These are phyloP conservation scores for Botia kubotai DNA, from an alignment of 2,797 vertebrate genomes.

Conservation along the genomic window DNA sequence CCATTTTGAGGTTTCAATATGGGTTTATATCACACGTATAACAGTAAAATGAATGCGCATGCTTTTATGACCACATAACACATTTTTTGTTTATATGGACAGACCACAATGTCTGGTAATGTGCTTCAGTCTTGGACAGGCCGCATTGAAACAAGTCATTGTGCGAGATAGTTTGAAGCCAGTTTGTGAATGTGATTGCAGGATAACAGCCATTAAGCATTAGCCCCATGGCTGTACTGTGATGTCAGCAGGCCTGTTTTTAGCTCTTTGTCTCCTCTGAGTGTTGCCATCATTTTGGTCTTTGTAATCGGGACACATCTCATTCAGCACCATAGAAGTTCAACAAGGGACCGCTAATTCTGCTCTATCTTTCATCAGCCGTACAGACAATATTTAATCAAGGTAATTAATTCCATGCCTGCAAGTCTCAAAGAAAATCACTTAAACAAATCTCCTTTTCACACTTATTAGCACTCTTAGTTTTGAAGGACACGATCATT, in stretches of 20 bases:
- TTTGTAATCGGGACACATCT: conserved; percentile 62
- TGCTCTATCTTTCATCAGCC: conserved; percentile 62
- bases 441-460: conserved; percentile 75
- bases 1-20: conserved; percentile 33
- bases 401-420: conserved; percentile 77
- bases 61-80: background rate
- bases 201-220: conserved; percentile 11
- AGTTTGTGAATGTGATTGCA: background rate
- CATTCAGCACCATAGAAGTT: conserved; percentile 58
- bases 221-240: conserved; percentile 18
- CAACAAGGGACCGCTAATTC: conserved; percentile 63
- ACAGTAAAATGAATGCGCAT: background rate
- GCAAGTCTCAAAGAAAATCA: conserved; percentile 74
- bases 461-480: conserved; percentile 74
- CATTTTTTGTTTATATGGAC: background rate
- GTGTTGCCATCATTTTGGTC: conserved; percentile 48
- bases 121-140: conserved; percentile 14
- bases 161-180: conserved; percentile 4
- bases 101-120: conserved; percentile 21
- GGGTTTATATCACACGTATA: background rate
- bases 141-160: background rate
- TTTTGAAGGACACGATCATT: conserved; percentile 76
- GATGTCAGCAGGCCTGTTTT: conserved; percentile 49
- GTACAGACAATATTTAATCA: conserved; percentile 80
- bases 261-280: conserved; percentile 43